Percentiles rank a stretch among this genome's conserved stretches.
phyloP scores from a whole-genome alignment of 2,113 vertebrate species.

The Corythornis madagascariensis region DNA sequence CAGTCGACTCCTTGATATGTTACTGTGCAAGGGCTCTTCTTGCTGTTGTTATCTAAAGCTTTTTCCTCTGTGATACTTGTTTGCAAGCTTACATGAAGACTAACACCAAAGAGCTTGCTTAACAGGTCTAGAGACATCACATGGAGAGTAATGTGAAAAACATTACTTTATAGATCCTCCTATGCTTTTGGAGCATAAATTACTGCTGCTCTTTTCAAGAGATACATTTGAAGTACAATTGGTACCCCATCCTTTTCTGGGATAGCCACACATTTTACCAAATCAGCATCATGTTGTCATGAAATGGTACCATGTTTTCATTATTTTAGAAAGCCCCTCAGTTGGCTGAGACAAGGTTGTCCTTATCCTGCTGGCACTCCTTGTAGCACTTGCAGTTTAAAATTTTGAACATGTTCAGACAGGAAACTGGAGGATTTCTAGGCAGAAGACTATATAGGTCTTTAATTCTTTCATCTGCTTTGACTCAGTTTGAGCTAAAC shows the following conservation, averaged over 20 bases:
- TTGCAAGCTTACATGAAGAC: neutral
- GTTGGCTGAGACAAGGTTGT: neutral
- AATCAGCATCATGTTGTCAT: neutral
- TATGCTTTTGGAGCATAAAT: neutral
- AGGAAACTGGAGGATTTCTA: neutral
- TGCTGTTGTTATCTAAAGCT: neutral
- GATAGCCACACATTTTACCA: neutral
- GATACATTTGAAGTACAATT: neutral
- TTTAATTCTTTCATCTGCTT: neutral
- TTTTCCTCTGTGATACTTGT: neutral
- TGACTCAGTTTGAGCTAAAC: neutral
- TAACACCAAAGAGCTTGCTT: neutral
- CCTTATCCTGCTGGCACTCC: neutral
- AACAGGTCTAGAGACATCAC: neutral
- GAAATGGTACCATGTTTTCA: neutral
- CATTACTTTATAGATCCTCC: neutral
- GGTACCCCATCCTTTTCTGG: neutral
- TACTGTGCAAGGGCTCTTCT: neutral
- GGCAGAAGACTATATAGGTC: neutral
- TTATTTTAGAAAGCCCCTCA: neutral
- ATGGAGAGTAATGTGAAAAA: neutral
- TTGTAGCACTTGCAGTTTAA: neutral
- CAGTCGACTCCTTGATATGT: rapidly evolving
- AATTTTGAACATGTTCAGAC: neutral
- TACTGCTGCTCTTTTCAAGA: neutral